Evolutionary conservation across 2,113 vertebrate genomes (phyloP).

Genomic region (Tachysurus fulvidraco): DNA sequence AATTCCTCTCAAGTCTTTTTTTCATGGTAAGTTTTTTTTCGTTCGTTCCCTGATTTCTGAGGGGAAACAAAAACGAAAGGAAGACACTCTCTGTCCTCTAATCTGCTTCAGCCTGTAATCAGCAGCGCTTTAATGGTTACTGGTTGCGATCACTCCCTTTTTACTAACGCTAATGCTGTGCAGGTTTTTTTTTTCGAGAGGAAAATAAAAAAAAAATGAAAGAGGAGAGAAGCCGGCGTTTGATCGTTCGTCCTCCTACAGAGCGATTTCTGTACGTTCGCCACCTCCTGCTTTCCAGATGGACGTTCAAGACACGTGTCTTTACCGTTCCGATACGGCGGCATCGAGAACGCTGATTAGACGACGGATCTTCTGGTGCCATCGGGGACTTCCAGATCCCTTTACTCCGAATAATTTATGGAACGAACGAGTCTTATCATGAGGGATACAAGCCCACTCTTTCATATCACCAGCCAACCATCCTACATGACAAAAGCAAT

Average conservation of each 20-base stretch:
- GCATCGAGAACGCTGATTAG: constrained; percentile 72
- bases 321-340: constrained; percentile 4
- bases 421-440: neutral
- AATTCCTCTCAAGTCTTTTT: constrained; percentile 4
- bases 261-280: neutral
- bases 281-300: neutral
- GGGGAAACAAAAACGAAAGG: neutral
- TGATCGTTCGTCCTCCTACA: neutral
- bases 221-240: neutral
- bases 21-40: neutral
- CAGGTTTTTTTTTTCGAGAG: constrained; percentile 2
- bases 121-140: constrained; percentile 31
- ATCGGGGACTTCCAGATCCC: constrained; percentile 61
- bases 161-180: constrained; percentile 29
- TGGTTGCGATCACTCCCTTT: constrained; percentile 8
- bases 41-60: neutral
- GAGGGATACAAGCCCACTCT: constrained; percentile 13
- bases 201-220: neutral
- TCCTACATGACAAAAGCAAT: constrained; percentile 62
- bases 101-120: constrained; percentile 48
- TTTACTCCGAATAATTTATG: neutral
- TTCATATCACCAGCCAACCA: constrained; percentile 43
- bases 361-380: constrained; percentile 68
- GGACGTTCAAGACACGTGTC: neutral
- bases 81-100: constrained; percentile 28